Percentiles rank a stretch among this genome's conserved stretches.
phyloP scores from a whole-genome alignment of 2,888 invertebrate genomes.

The Troides aeacus region DNA sequence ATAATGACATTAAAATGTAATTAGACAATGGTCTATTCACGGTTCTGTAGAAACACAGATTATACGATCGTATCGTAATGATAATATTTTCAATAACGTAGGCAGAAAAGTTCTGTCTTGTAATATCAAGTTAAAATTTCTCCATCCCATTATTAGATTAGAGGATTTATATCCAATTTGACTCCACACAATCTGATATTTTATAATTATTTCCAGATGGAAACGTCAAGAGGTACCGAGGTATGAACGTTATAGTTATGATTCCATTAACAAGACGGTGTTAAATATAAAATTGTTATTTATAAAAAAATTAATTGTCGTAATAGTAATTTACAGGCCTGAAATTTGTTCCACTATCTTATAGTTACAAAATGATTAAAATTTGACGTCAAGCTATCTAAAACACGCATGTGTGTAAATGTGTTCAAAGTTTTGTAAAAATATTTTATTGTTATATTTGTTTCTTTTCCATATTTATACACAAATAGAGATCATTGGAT shows the following conservation, averaged over 20 bases:
- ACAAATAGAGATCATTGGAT: neutral
- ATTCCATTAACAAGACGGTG: neutral
- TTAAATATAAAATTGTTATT: neutral
- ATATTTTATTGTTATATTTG: neutral
- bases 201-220: constrained; percentile 29
- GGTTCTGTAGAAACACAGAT: too few relatives aligned
- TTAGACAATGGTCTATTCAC: too few relatives aligned
- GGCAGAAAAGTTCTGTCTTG: too few relatives aligned
- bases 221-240: constrained; percentile 32
- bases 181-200: neutral
- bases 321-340: too few relatives aligned
- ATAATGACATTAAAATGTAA: too few relatives aligned
- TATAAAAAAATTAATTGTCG: too few relatives aligned
- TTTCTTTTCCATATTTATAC: neutral
- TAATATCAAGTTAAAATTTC: too few relatives aligned
- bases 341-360: too few relatives aligned
- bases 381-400: neutral
- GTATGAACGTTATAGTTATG: constrained; percentile 21
- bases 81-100: too few relatives aligned
- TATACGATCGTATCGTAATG: too few relatives aligned
- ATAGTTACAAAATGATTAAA: too few relatives aligned
- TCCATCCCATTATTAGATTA: too few relatives aligned
- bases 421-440: neutral
- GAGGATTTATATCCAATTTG: neutral
- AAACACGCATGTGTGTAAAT: neutral